Evolutionary conservation across 2,113 vertebrate species (phyloP).

Genomic region (Hylia prasina): DNA sequence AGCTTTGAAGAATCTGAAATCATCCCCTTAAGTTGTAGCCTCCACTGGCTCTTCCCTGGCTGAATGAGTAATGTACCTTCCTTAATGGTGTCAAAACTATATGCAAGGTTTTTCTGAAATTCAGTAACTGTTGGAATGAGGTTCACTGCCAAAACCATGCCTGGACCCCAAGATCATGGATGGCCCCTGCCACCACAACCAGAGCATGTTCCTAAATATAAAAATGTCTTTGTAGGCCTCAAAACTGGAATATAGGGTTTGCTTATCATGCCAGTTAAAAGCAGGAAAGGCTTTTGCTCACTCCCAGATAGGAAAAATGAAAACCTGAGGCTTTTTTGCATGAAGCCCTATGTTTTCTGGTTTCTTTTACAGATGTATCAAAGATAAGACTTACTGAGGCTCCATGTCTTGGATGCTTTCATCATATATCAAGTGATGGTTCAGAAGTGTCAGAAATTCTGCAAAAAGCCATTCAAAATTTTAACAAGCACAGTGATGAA

Average conservation of each 20-base stretch:
- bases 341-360: not conserved
- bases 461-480: conserved; percentile 63
- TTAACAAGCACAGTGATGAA: conserved; percentile 68
- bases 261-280: not conserved
- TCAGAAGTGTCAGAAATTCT: conserved; percentile 74
- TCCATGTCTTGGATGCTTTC: conserved; percentile 76
- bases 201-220: not conserved
- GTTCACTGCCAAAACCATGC: not conserved
- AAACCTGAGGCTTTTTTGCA: not conserved
- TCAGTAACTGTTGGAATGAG: not conserved
- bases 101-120: not conserved
- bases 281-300: not conserved
- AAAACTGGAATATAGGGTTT: not conserved
- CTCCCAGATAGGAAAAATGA: not conserved
- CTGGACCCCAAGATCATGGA: not conserved
- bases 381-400: not conserved
- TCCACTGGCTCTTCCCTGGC: not conserved
- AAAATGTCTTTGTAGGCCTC: not conserved
- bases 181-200: not conserved
- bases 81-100: not conserved
- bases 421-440: conserved; percentile 38
- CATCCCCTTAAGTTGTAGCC: not conserved
- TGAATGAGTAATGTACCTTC: not conserved
- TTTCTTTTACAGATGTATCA: conserved; percentile 47
- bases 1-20: not conserved